Conservation (phyloP, 2,113 vertebrate genomes). For the Numenius arquata region DNA sequence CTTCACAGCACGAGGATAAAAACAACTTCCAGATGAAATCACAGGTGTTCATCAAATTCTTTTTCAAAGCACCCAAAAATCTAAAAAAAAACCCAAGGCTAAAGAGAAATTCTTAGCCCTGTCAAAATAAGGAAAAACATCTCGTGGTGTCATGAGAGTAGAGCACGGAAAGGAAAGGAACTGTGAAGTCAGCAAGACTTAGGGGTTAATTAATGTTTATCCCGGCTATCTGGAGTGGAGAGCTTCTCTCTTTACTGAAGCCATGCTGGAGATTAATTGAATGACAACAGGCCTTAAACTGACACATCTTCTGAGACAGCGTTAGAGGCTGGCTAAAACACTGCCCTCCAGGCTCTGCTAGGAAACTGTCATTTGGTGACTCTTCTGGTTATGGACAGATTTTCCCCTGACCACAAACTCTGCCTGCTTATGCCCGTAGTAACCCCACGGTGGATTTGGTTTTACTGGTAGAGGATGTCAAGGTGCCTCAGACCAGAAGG, state of each 20-base stretch:
- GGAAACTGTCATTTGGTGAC: background rate
- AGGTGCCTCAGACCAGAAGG: background rate
- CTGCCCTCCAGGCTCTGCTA: background rate
- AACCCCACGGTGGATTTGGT: background rate
- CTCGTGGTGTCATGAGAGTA: background rate
- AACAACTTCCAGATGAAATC: conserved; percentile 52
- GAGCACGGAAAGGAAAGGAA: background rate
- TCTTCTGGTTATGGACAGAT: background rate
- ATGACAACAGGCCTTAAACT: background rate
- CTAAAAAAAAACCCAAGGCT: background rate
- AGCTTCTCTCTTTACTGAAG: background rate
- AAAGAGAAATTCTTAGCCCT: background rate
- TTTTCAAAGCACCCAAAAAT: background rate
- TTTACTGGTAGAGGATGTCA: background rate
- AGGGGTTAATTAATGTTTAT: background rate
- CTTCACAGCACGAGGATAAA: background rate
- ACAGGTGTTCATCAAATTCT: conserved; percentile 7
- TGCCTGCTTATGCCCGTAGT: background rate
- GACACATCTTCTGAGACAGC: fast-evolving
- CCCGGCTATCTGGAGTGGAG: background rate
- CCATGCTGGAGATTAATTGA: background rate
- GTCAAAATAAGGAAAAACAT: background rate
- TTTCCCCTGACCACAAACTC: background rate
- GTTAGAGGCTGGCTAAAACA: background rate
- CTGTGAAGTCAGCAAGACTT: background rate